Evolutionary conservation across 1,140 invertebrate species (phyloP).

Genomic region (Drosophila sproati): DNA sequence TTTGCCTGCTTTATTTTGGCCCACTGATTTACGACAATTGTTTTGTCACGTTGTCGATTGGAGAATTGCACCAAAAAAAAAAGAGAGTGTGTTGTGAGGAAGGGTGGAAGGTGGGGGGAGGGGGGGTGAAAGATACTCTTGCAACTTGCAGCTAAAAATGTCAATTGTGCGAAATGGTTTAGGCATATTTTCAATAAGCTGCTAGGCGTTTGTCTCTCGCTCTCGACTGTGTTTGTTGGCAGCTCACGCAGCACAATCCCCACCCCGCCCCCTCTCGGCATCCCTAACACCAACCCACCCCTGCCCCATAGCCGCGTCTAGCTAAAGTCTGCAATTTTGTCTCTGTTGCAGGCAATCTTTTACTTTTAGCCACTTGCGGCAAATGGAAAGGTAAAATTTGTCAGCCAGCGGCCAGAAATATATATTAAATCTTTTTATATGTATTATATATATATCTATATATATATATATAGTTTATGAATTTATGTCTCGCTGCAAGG

Average conservation of each 20-base stretch:
- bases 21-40: conserved; percentile 78
- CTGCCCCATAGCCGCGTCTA: background rate
- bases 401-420: conserved; percentile 16
- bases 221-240: conserved; percentile 43
- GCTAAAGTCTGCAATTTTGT: background rate
- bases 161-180: conserved; percentile 77
- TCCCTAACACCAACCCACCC: too few relatives aligned
- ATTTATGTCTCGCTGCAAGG: conserved; percentile 20
- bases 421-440: background rate
- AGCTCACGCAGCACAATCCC: conserved; percentile 12
- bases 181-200: conserved; percentile 80
- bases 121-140: background rate
- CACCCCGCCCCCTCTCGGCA: background rate
- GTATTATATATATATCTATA: too few relatives aligned
- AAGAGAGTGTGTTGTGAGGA: background rate
- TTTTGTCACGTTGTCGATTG: conserved; percentile 72
- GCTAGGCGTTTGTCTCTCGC: conserved; percentile 74
- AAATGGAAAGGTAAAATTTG: conserved; percentile 21
- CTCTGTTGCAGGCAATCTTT: conserved; percentile 16
- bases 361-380: conserved; percentile 12
- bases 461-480: background rate
- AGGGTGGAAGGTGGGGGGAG: background rate
- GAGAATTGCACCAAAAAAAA: background rate
- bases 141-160: conserved; percentile 63
- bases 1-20: conserved; percentile 42